phyloP scores from a whole-genome alignment of 1,140 invertebrate genomes.

The Saccostrea glomerata region DNA sequence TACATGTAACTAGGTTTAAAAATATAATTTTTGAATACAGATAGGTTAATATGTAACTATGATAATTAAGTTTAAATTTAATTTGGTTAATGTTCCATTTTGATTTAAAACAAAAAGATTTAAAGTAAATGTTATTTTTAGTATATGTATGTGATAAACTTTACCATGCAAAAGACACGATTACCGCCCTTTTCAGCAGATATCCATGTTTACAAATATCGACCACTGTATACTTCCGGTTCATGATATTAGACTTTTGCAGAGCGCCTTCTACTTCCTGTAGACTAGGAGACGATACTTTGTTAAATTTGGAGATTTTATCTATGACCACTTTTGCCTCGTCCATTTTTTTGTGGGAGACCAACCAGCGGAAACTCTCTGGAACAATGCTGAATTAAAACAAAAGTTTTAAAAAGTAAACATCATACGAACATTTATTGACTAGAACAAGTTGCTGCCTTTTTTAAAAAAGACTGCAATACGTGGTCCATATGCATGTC shows the following conservation, averaged over 20 bases:
- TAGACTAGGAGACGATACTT: slow-evolving; percentile 37
- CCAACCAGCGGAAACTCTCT: slow-evolving; percentile 72
- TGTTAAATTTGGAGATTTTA: slow-evolving; percentile 63
- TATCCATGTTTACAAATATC: slow-evolving; percentile 10
- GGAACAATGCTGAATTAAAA: slow-evolving; percentile 63
- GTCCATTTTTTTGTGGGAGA: slow-evolving; percentile 59
- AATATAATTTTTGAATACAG: no score
- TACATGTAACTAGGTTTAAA: no score
- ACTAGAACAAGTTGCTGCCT: no score
- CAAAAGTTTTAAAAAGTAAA: not conserved
- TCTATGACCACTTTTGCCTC: slow-evolving; percentile 65
- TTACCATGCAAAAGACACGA: slow-evolving; percentile 9
- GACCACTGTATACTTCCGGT: slow-evolving; percentile 15
- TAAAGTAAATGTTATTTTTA: no score
- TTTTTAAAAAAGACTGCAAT: no score
- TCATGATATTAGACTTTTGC: not conserved
- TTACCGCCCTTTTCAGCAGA: not conserved
- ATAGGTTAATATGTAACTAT: no score
- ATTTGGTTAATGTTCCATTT: no score
- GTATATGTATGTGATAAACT: not conserved
- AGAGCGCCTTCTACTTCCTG: not conserved
- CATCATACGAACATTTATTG: no score
- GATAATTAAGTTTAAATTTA: no score
- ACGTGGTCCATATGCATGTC: no score
- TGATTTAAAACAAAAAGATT: no score